Conservation (phyloP, 2,113 vertebrate genomes). For the Callochromis pleurospilus region DNA sequence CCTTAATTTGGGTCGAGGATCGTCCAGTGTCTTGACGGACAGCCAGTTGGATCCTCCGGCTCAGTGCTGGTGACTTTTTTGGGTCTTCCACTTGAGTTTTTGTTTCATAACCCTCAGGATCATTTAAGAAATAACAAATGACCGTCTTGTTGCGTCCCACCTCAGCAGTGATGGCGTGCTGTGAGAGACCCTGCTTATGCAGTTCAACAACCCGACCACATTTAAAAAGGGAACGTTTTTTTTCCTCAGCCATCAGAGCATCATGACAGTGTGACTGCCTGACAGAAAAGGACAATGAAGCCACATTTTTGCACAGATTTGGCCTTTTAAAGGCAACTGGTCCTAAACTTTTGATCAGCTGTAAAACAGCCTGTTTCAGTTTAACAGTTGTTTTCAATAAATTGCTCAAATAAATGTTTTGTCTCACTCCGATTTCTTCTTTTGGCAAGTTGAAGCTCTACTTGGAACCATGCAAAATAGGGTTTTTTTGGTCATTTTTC, state of each 20-base stretch:
- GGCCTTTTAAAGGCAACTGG: background rate
- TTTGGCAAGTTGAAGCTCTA: accelerated
- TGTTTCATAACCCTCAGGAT: background rate
- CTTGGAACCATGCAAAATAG: background rate
- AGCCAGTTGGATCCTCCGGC: accelerated
- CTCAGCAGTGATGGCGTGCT: background rate
- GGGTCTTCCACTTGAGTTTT: background rate
- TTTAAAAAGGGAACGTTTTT: accelerated
- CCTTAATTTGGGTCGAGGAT: background rate
- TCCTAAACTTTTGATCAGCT: background rate
- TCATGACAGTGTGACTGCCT: too few species aligned
- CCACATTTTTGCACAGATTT: too few species aligned
- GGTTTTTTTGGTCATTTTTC: accelerated
- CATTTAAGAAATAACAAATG: background rate
- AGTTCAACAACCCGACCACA: background rate
- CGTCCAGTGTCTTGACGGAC: accelerated
- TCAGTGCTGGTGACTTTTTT: background rate
- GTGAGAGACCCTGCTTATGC: background rate
- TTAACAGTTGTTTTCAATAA: background rate
- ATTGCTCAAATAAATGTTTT: background rate
- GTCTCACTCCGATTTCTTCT: background rate
- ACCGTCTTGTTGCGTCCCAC: background rate
- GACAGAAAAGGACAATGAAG: too few species aligned
- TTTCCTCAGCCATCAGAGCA: too few species aligned
- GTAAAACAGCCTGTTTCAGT: background rate